Evolutionary conservation across 1,140 invertebrate species (phyloP), one percentile per base, ranked within the genome.

Genomic region (Zophobas morio): DNA sequence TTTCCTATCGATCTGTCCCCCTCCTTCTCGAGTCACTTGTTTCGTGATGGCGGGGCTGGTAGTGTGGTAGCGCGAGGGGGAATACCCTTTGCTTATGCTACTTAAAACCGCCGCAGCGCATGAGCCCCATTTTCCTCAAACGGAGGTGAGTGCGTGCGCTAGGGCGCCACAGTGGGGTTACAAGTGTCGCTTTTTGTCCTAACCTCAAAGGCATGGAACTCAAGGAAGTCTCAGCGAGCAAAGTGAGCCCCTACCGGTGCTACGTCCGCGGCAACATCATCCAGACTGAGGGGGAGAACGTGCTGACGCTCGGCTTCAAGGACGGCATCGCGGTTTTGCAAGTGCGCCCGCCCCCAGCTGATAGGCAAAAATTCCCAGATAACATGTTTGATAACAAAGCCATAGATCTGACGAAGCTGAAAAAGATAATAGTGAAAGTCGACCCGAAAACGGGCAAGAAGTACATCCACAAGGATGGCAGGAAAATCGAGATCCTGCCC

Each of bases 361-460:
- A 51, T 51, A 51, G 6, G 49, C 49, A 51, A 20, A 51, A 20
- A 20, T 20, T 51, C n/a, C 6, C 6, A 51, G 49, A 51, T 51
- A 51, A 51, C 49, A 20, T 51, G 4, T 42, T 42, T 2, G 60
- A 66, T 66, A 66, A 42, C 39, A 66, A 42, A 20, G 4, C 37
- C 6, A 66, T 66, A 5, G 60, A 66, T 66, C 39, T 66, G 39
- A 42, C 60, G 8, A 66, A 66, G 39, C 39, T 66, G 8, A 66
- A 40, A 46, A 66, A 66, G 71, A 54, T 73, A 33, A 56, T 53
- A 8, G 40, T 73, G 33, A 73, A 73, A 56, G 54, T 73, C 20
- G 71, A 73, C n/a, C 71, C 71, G 5, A 4, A 39, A 5, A 73
- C 49, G 32, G 51, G 71, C 20, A 73, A 73, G 39, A 73, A 73